Evolutionary conservation across 2,797 vertebrate genomes (phyloP).

Genomic region (Parauchenoglanis ngamensis): DNA sequence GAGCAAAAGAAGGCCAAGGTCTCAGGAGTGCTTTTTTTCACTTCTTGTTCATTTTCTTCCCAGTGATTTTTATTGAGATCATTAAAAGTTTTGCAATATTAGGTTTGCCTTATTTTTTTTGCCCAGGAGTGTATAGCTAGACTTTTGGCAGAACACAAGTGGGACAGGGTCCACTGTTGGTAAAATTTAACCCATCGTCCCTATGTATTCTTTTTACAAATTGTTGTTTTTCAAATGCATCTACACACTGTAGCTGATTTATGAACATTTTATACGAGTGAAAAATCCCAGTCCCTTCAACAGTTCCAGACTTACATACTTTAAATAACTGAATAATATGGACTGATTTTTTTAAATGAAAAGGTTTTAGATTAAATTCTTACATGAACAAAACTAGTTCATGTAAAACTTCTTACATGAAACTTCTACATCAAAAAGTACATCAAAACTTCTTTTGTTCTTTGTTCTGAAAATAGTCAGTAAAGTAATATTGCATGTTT

Average conservation of each 20-base stretch:
- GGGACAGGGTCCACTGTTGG: not conserved
- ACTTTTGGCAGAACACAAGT: not conserved
- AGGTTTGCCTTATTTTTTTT: no score
- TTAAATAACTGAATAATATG: not conserved
- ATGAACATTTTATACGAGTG: not conserved
- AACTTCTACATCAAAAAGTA: not conserved
- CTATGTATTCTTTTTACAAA: not conserved
- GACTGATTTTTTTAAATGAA: no score
- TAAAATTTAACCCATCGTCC: not conserved
- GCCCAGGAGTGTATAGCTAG: not conserved
- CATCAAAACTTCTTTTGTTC: not conserved
- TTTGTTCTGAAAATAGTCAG: not conserved
- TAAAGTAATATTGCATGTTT: not conserved
- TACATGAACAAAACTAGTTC: not conserved
- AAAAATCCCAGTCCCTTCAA: not conserved
- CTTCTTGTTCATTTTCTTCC: no score
- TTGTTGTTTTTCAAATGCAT: not conserved
- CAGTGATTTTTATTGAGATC: no score
- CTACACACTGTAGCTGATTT: not conserved
- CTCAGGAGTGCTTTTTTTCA: no score
- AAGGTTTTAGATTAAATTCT: not conserved
- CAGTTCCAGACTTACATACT: no score
- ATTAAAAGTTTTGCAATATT: no score
- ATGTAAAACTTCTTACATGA: not conserved
- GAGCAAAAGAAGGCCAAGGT: no score